These are phyloP conservation scores for Leptinotarsa tumamoca DNA, from an alignment of 2,888 invertebrate genomes.

Conservation along the genomic window DNA sequence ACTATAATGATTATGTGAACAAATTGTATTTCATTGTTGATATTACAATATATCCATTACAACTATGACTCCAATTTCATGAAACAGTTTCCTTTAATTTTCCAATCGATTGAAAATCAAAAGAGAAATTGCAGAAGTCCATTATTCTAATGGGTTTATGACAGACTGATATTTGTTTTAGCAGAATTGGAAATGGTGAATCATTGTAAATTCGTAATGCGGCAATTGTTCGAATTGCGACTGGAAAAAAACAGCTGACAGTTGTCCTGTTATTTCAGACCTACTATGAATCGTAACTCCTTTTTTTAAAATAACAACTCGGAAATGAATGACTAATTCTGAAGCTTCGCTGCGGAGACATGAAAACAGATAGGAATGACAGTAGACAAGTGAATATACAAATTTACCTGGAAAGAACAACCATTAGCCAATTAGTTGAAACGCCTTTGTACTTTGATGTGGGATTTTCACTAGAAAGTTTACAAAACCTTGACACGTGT, in stretches of 20 bases:
- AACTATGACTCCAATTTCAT: neutral
- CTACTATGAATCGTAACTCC: neutral
- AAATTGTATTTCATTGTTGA: neutral
- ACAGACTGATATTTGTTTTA: constrained; percentile 1
- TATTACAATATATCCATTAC: neutral
- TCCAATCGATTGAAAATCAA: neutral
- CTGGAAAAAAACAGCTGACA: neutral
- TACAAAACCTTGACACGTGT: too few species aligned
- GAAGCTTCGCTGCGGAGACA: neutral
- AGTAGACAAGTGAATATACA: too few species aligned
- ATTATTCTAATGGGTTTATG: constrained; percentile 5
- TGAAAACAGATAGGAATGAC: neutral
- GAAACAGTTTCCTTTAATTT: neutral
- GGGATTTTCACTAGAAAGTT: too few species aligned
- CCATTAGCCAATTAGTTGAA: too few species aligned
- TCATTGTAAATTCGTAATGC: neutral
- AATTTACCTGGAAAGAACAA: too few species aligned
- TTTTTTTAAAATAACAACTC: neutral
- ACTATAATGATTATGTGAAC: too few species aligned
- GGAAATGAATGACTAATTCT: neutral
- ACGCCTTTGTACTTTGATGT: too few species aligned
- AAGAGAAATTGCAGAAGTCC: neutral
- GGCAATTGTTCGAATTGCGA: neutral
- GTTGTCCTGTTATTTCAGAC: constrained; percentile 1
- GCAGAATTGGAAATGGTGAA: neutral